phyloP scores from a whole-genome alignment of 2,888 invertebrate species.

The Eupsilia transversa region DNA sequence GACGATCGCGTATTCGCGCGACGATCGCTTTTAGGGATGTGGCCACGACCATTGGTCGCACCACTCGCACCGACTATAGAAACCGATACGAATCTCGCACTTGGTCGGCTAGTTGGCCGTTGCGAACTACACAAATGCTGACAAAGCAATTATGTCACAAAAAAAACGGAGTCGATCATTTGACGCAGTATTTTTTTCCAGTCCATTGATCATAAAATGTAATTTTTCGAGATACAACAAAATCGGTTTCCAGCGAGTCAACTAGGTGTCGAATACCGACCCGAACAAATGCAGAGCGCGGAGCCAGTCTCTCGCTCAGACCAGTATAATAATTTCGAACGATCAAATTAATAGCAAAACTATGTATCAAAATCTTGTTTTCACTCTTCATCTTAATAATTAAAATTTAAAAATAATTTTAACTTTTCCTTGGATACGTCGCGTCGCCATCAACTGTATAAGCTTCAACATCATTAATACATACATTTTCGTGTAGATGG shows the following conservation, averaged over 20 bases:
- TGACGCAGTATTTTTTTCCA: too few species aligned
- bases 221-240: background rate
- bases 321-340: background rate
- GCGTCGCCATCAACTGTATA: conserved; percentile 26
- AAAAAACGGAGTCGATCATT: background rate
- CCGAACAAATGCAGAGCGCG: background rate
- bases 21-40: too few species aligned
- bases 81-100: too few species aligned
- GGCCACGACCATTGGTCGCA: too few species aligned
- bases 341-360: background rate
- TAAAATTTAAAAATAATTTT: too few species aligned
- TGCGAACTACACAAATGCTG: too few species aligned
- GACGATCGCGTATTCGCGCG: too few species aligned
- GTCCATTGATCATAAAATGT: background rate
- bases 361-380: background rate
- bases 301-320: background rate
- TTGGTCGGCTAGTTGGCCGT: too few species aligned
- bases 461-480: background rate
- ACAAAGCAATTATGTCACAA: too few species aligned
- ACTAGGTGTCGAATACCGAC: background rate
- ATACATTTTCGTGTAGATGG: conserved; percentile 42
- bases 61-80: too few species aligned
- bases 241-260: background rate
- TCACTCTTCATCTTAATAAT: background rate
- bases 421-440: background rate